A percentile compares a stretch with the other conserved stretches of the same genome.
Evolutionary conservation across 2,888 invertebrate genomes (phyloP).

Genomic region (Lycocerus yunnanus): DNA sequence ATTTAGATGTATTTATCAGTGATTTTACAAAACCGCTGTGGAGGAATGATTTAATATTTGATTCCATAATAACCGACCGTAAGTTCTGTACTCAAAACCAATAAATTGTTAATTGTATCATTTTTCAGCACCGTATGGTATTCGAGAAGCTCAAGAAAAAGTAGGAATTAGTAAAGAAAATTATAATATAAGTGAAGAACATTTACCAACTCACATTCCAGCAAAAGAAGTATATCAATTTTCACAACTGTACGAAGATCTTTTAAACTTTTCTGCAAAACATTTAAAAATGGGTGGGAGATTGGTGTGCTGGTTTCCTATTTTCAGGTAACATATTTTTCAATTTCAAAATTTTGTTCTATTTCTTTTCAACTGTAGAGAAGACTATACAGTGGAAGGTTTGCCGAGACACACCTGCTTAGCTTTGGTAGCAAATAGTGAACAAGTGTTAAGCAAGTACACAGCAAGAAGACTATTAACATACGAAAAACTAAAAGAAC

Average conservation of each 20-base stretch:
- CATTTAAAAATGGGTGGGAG: conserved; percentile 77
- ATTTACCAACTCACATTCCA: conserved; percentile 74
- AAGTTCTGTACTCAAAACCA: conserved; percentile 52
- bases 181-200: conserved; percentile 68
- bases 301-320: conserved; percentile 95
- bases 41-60: conserved; percentile 72
- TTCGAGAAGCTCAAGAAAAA: conserved; percentile 89
- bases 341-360: conserved; percentile 3
- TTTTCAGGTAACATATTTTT: conserved; percentile 67
- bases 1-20: conserved; percentile 87
- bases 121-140: conserved; percentile 91
- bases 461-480: conserved; percentile 85
- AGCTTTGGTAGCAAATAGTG: conserved; percentile 78
- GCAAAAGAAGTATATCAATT: conserved; percentile 86
- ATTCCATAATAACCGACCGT: conserved; percentile 97
- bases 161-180: conserved; percentile 70
- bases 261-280: conserved; percentile 80
- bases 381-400: conserved; percentile 71
- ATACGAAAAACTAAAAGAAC: conserved; percentile 75
- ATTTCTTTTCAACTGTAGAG: conserved; percentile 57
- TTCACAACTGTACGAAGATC: conserved; percentile 80
- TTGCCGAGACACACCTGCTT: conserved; percentile 84
- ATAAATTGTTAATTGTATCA: background rate
- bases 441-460: conserved; percentile 82
- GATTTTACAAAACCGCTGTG: conserved; percentile 89